phyloP scores from a whole-genome alignment of 2,888 invertebrate species.

The Geophilus truncorum region DNA sequence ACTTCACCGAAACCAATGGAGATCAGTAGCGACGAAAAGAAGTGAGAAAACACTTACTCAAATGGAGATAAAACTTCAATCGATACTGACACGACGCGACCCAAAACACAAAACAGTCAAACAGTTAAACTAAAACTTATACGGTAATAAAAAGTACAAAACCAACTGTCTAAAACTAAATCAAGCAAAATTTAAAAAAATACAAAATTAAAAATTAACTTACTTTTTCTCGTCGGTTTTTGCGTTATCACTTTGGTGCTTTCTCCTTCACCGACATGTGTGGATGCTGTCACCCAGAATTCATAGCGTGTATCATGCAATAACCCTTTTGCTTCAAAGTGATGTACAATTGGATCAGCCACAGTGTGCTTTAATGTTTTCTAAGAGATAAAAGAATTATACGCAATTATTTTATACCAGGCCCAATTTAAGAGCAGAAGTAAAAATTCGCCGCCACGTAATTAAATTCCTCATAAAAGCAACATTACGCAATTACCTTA shows the following conservation, averaged over 20 bases:
- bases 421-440: neutral
- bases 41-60: constrained; percentile 11
- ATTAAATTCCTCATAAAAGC: neutral
- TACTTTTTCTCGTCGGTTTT: constrained; percentile 25
- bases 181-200: neutral
- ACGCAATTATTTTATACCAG: neutral
- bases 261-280: constrained; percentile 57
- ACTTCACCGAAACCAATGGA: constrained; percentile 15
- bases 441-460: neutral
- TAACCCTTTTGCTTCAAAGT: constrained; percentile 53
- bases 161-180: neutral
- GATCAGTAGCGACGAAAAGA: neutral
- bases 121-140: neutral
- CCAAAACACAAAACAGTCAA: too few species aligned
- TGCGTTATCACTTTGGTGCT: constrained; percentile 34
- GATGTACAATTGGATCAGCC: neutral
- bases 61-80: constrained; percentile 9
- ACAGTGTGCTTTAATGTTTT: neutral
- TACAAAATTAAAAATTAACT: neutral
- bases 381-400: neutral
- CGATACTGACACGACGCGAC: neutral
- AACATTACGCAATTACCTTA: constrained; percentile 4
- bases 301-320: constrained; percentile 56
- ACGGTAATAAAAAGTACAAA: too few species aligned
- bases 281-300: constrained; percentile 60